Base-by-base conservation (phyloP, 2,888 invertebrate genomes). In the Trissoscelio sp. region DNA sequence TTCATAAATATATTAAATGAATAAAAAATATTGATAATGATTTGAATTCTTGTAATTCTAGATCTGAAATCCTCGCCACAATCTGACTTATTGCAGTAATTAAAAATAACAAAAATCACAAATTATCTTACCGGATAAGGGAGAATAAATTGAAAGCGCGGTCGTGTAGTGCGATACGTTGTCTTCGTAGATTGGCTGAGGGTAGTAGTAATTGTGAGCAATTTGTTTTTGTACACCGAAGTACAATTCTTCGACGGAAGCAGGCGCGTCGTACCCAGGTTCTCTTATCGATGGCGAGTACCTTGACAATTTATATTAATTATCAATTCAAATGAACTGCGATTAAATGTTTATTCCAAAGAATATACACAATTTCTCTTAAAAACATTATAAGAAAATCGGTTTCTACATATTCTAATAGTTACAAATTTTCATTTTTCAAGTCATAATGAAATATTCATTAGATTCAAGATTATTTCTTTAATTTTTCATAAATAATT, bases 171-270 rank as follows among this genome's bases (percentile, higher is more conserved):
- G 87, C 66, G 87, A 83, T 74, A 85, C 84, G 79, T 87, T 86
- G 64, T 89, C 89, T 83, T 91, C 90, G 85, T 90, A 90, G 83
- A 89, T 88, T 44, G 90, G 88, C 58, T 86, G 84, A 28, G 88
- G 89, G 86, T 89, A 88, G 82, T 88, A 86, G 73, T 86, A 86
- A 69, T 79, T 75, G 82, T 81, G 85, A 84, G 83, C 85, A 55
- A 81, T 62, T 73, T 83, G 85, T 58, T 83, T 87, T 69, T 86
- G 78, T 75, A 86, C 85, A 67, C 88, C 87, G 66, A 87, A 88
- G 80, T 90, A 89, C 57, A 90, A 79, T 83, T 90, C 89, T 64
- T 91, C 89, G 57, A 89, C 88, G 14, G 88, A 88, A 31, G 88
- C 88, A 18, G 89, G 89, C 18, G 88, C 88, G 42, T 87, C 87